Evolutionary conservation across 2,888 invertebrate genomes (phyloP), one percentile per base, ranked within the genome.

Genomic region (Galerucella calmariensis): DNA sequence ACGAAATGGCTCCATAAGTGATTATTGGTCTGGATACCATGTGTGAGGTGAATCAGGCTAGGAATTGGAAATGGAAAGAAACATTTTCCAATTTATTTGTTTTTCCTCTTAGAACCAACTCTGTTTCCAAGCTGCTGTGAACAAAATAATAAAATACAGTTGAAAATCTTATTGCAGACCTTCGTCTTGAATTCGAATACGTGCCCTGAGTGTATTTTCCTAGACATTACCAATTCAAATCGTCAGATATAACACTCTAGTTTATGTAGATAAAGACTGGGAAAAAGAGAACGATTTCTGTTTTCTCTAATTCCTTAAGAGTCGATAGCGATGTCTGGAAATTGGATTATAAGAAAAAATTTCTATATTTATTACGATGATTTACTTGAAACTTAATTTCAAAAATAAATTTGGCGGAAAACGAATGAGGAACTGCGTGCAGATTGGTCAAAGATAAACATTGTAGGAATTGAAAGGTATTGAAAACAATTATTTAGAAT

Each of bases 151-250:
- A 41, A 62, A 62, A 16, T 35, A 62, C 58, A 24, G 20, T 58
- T 58, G 20, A 58, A 61, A 69, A 69, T 41, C 70, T 62, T 63
- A 69, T 69, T 69, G 62, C 53, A 69, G 69, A 69, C 41, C 48
- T 63, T 62, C 69, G 46, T 27, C 27, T 63, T 51, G 61, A 62
- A 70, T 70, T 70, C 53, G 63, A 70, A 70, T 59, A 20, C 8
- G 16, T 41, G n/a, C 62, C 5, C n/a, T 11, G 35, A 41, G 62
- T 41, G 41, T 62, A 62, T 62, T 35, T 62, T 41, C n/a, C 35
- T 14, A 41, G 16, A 62, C 27, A 62, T 62, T 62, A 62, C 62
- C 62, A 62, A 41, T 62, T 62, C 62, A 62, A 62, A 62, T 62
- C 35, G 62, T 41, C 41, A 35, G 62, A 62, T 62, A 41, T 62